phyloP scores from a whole-genome alignment of 2,888 invertebrate species.

The Drepanosiphum platanoidis region DNA sequence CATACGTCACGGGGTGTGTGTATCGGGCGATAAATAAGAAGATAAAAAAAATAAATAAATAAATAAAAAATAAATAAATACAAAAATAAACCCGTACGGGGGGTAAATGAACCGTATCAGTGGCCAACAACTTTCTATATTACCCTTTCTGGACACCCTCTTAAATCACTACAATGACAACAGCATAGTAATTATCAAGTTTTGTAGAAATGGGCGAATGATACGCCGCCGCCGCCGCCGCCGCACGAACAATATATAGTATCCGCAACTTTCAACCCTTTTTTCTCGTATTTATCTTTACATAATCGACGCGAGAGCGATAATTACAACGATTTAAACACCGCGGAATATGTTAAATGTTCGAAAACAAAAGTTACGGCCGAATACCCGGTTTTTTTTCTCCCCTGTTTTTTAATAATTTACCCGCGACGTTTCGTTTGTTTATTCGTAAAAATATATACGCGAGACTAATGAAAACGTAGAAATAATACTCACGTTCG shows the following conservation, averaged over 20 bases:
- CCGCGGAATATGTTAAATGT: neutral
- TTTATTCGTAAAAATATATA: neutral
- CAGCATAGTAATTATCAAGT: constrained; percentile 41
- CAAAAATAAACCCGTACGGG: constrained; percentile 42
- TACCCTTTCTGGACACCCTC: constrained; percentile 28
- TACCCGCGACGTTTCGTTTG: no score
- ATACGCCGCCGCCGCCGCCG: no score
- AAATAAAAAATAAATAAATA: no score
- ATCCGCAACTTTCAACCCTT: constrained; percentile 25
- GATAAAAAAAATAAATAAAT: constrained; percentile 33
- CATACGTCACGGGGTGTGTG: constrained; percentile 38
- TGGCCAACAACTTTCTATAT: constrained; percentile 52
- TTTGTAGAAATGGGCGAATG: constrained; percentile 11
- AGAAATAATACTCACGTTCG: neutral
- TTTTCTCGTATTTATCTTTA: constrained; percentile 32
- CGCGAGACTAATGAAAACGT: neutral
- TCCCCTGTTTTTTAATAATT: neutral
- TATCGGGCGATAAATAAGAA: constrained; percentile 43
- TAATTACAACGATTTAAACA: constrained; percentile 1
- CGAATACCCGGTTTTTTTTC: neutral
- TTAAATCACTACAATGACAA: constrained; percentile 45
- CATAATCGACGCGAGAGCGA: constrained; percentile 23
- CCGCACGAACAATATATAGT: neutral
- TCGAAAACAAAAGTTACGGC: neutral
- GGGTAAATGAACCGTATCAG: constrained; percentile 53